phyloP scores from a whole-genome alignment of 2,888 invertebrate genomes.

The Colostygia pectinataria region DNA sequence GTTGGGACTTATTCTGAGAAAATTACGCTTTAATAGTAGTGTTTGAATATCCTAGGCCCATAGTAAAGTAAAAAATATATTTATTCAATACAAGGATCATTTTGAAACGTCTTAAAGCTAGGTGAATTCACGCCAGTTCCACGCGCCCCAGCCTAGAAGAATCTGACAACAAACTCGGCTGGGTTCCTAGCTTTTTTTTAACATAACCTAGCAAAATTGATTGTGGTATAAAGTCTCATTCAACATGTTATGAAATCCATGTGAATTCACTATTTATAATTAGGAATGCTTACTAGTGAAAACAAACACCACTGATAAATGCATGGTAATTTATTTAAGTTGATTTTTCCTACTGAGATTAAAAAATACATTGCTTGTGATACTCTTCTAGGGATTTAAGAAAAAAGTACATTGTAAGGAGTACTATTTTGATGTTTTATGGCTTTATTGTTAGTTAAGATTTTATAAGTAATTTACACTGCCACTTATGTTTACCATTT shows the following conservation, averaged over 20 bases:
- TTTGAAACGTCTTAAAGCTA: no score
- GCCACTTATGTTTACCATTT: constrained; percentile 68
- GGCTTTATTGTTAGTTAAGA: constrained; percentile 59
- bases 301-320: constrained; percentile 11
- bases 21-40: constrained; percentile 13
- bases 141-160: no score
- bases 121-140: no score
- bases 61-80: neutral
- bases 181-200: no score
- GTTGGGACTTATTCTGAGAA: constrained; percentile 6
- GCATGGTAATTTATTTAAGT: constrained; percentile 9
- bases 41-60: constrained; percentile 2
- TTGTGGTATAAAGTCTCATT: no score
- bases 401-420: constrained; percentile 37
- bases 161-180: no score
- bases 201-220: no score
- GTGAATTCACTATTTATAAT: no score
- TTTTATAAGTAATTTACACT: constrained; percentile 64
- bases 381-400: constrained; percentile 49
- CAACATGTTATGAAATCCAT: no score
- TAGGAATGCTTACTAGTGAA: neutral
- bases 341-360: constrained; percentile 38
- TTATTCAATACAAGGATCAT: no score
- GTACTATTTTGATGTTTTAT: constrained; percentile 46
- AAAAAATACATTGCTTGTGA: constrained; percentile 64